Conservation (phyloP, 2,888 invertebrate species). For the Heliconius aoede region DNA sequence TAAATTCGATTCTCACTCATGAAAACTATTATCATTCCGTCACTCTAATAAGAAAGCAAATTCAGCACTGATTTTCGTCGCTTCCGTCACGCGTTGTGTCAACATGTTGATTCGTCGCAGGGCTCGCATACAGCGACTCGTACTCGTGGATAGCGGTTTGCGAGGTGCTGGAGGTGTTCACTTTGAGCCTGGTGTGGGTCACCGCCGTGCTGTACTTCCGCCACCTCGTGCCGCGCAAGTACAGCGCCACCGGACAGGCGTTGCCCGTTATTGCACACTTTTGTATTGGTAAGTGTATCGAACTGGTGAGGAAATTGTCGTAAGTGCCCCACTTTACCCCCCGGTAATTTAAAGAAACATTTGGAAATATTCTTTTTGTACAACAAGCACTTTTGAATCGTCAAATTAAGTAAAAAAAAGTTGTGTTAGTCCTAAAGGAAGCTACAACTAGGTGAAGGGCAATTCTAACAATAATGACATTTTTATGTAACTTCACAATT, state of each 20-base stretch:
- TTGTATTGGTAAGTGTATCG: conserved; percentile 77
- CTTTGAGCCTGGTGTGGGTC: conserved; percentile 90
- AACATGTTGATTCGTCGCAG: neutral
- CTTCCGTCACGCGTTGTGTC: too few relatives aligned
- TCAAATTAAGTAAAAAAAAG: neutral
- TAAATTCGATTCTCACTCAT: neutral
- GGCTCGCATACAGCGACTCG: conserved; percentile 65
- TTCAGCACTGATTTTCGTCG: neutral
- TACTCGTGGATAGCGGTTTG: conserved; percentile 87
- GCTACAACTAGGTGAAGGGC: neutral
- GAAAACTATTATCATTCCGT: neutral
- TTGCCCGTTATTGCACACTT: conserved; percentile 91
- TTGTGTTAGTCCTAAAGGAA: neutral
- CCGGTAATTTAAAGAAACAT: too few relatives aligned
- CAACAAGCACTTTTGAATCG: neutral
- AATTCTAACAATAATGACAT: neutral
- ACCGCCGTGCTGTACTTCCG: conserved; percentile 91
- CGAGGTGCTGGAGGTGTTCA: conserved; percentile 89
- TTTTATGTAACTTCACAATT: neutral
- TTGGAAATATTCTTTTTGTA: neutral
- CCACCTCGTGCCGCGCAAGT: conserved; percentile 90
- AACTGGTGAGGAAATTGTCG: neutral
- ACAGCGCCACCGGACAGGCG: conserved; percentile 91
- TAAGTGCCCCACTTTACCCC: too few relatives aligned
- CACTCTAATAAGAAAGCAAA: neutral